Base-by-base conservation (phyloP, 2,113 vertebrate species). In the Labeo catla region DNA sequence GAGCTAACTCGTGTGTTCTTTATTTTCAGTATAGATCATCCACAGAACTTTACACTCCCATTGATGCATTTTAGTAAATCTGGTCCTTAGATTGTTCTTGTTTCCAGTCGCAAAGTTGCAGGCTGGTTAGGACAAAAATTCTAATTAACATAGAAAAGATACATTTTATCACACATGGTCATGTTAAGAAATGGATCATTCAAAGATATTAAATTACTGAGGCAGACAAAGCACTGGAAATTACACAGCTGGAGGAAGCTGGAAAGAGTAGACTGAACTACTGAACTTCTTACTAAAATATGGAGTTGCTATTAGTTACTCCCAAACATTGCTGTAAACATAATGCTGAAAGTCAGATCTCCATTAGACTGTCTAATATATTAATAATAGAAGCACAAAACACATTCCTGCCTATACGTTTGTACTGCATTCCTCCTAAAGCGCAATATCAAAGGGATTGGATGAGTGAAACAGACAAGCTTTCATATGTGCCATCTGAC, bases 401-500 rank as follows among this genome's bases (percentile, higher is more conserved):
- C 87, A n/a, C 52, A 76, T 39, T 74, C 90, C 36, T 80, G 85
- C 50, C 82, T 10, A 5, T 39, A 16, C 5, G n/a, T 47, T 59
- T 39, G 23, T 76, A 76, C 52, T 15, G n/a, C 49, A 65, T 77
- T 68, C 82, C 86, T 65, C 68, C 79, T 86, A 57, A 86, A 84
- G 82, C 39, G 12, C 54, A 43, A 79, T 36, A 15, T 52, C 57
- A 79, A 77, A 74, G 54, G 47, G 28, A n/a, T 34, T 57, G 54
- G 57, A 74, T 70, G 23, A 83, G 74, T 45, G 59, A 89, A 49
- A 83, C 85, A 89, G 89, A 91, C 73, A 89, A 76, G 66, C 88
- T 90, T 89, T 91, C 65, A 88, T 57, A 83, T 59, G 52, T 47
- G 89, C 83, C 91, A 90, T 76, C 84, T 73, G 66, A 76, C 87